Evolutionary conservation across 2,888 invertebrate species (phyloP).

Genomic region (Apomyelois bistriatella): DNA sequence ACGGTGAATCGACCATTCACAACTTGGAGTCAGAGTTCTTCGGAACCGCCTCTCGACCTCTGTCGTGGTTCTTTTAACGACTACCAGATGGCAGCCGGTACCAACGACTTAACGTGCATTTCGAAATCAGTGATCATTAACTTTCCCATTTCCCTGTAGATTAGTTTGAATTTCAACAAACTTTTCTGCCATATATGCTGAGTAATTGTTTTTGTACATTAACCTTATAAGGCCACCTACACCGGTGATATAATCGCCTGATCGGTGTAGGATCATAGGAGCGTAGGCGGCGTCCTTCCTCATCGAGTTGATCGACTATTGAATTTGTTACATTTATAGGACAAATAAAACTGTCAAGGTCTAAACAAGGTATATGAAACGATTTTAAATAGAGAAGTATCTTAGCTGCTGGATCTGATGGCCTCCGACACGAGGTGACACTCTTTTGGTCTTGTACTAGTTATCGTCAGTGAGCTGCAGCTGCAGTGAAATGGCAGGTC

Average conservation of each 20-base stretch:
- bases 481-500: too few relatives aligned
- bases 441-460: too few relatives aligned
- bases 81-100: too few relatives aligned
- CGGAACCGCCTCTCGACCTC: too few relatives aligned
- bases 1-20: too few relatives aligned
- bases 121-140: too few relatives aligned
- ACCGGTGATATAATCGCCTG: slow-evolving; percentile 69
- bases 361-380: not conserved
- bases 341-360: slow-evolving; percentile 5
- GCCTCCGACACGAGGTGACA: too few relatives aligned
- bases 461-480: too few relatives aligned
- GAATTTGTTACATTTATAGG: slow-evolving; percentile 40
- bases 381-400: not conserved
- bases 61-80: too few relatives aligned
- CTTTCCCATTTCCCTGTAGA: not conserved
- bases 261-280: slow-evolving; percentile 42
- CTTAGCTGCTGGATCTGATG: too few relatives aligned
- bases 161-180: not conserved
- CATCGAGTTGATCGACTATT: slow-evolving; percentile 44
- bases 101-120: too few relatives aligned
- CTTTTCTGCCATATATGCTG: slow-evolving; percentile 8
- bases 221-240: slow-evolving; percentile 78
- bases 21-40: too few relatives aligned
- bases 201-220: slow-evolving; percentile 57
- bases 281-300: slow-evolving; percentile 72